Base-by-base conservation (phyloP, 1,140 invertebrate species). In the Caenorhabditis inopinata region DNA sequence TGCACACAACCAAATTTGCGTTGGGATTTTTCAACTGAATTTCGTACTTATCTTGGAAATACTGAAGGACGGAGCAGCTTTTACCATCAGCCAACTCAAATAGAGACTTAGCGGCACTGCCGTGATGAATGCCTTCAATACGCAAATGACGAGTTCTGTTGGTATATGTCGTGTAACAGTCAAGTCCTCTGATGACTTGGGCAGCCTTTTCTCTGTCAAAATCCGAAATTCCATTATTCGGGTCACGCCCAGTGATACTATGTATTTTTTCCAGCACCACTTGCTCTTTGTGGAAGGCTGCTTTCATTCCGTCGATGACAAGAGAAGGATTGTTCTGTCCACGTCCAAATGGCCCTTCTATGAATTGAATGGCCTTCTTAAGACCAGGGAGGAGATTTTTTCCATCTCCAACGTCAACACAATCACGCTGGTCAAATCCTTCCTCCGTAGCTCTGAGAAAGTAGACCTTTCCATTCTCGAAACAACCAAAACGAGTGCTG, bases 261-360 rank as follows among this genome's bases (percentile, higher is more conserved):
- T 27, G 12, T 7, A 58, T 5, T 35, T 78, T 81, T 23, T 79
- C 16, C 16, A 46, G 2, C 0, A 81, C 51, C 27, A 23, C 32
- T 32, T 76, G 38, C 7, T 45, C 38, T 42, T 42, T 42, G 38
- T 42, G 38, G 38, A 42, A 42, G 14, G 38, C 38, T 7, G 38
- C 38, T 42, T 42, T 42, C 38, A 42, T 42, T 7, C 68, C 73
- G 49, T 83, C 82, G 25, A 83, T 79, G 0, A 83, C 74, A 14
- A 83, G n/a, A 16, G 81, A 48, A 21, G 82, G 62, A 29, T 83
- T 81, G 49, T 48, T 58, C 9, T 82, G 35, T 21, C 73, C 80
- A 21, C 79, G 73, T 11, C 82, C 82, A 9, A 68, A 25, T 2
- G 82, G 82, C 23, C 82, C 82, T 42, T 83, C 82, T 21, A 83